phyloP scores from a whole-genome alignment of 2,113 vertebrate genomes.

The Gambusia holbrooki region DNA sequence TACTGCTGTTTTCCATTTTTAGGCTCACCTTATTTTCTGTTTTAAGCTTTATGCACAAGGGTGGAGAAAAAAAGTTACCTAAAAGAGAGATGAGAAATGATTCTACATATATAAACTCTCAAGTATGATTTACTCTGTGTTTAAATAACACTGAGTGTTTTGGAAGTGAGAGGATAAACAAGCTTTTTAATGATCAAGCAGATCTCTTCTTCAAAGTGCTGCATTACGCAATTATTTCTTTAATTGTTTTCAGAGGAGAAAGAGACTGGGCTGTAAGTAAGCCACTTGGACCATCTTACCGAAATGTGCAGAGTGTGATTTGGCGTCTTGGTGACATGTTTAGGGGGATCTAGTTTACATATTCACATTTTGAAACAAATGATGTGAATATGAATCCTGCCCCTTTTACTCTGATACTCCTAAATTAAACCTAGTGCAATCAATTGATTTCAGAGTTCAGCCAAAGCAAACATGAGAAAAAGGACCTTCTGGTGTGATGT shows the following conservation, averaged over 20 bases:
- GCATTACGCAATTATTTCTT: too few species aligned
- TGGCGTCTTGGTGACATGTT: not conserved
- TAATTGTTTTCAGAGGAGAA: not conserved
- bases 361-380: not conserved
- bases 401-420: not conserved
- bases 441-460: not conserved
- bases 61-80: not conserved
- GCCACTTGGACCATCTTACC: not conserved
- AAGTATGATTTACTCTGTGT: not conserved
- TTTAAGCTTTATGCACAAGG: slow-evolving; percentile 11
- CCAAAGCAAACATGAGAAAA: not conserved
- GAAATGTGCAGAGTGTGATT: not conserved
- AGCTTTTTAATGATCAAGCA: not conserved
- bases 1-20: slow-evolving; percentile 28
- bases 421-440: not conserved
- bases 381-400: not conserved
- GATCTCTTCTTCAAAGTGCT: not conserved
- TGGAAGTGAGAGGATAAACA: not conserved
- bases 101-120: not conserved
- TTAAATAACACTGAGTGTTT: not conserved
- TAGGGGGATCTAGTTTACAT: not conserved
- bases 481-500: not conserved
- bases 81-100: not conserved
- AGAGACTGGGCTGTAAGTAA: too few species aligned
- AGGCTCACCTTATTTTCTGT: slow-evolving; percentile 47